A percentile compares a stretch with the other conserved stretches of the same genome.
phyloP scores from a whole-genome alignment of 2,797 vertebrate genomes.

The Taenioides sp. region DNA sequence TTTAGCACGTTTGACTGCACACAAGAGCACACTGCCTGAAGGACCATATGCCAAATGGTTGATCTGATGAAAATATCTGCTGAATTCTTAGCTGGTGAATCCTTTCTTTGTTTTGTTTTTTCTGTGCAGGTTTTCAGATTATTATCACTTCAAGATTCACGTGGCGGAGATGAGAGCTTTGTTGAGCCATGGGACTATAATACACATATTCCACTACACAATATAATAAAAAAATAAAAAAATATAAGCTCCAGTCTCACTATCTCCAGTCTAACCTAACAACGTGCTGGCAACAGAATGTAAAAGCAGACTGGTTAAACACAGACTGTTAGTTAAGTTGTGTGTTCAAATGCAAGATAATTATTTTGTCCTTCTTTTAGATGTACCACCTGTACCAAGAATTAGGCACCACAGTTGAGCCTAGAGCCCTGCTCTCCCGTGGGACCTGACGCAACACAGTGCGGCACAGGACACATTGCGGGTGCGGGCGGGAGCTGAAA shows the following conservation, averaged over 20 bases:
- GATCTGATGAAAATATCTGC: background rate
- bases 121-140: conserved; percentile 83
- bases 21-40: background rate
- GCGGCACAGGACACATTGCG: too few species aligned
- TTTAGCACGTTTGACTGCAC: background rate
- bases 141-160: conserved; percentile 88
- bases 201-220: conserved; percentile 80
- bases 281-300: conserved; percentile 32
- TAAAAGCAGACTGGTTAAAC: conserved; percentile 56
- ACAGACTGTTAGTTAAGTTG: conserved; percentile 44
- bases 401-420: conserved; percentile 39
- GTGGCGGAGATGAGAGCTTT: conserved; percentile 87
- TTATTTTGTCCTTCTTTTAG: conserved; percentile 34
- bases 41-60: background rate
- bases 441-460: too few species aligned
- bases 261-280: conserved; percentile 26
- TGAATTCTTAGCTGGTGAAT: conserved; percentile 27
- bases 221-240: conserved; percentile 76
- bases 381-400: conserved; percentile 28
- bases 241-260: conserved; percentile 24
- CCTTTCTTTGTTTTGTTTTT: conserved; percentile 20
- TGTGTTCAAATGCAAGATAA: conserved; percentile 24
- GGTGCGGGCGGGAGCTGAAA: too few species aligned
- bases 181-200: conserved; percentile 73
- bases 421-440: too few species aligned